Percentiles rank a stretch among this genome's conserved stretches.
phyloP scores from a whole-genome alignment of 2,113 vertebrate species.

The Micromys minutus region DNA sequence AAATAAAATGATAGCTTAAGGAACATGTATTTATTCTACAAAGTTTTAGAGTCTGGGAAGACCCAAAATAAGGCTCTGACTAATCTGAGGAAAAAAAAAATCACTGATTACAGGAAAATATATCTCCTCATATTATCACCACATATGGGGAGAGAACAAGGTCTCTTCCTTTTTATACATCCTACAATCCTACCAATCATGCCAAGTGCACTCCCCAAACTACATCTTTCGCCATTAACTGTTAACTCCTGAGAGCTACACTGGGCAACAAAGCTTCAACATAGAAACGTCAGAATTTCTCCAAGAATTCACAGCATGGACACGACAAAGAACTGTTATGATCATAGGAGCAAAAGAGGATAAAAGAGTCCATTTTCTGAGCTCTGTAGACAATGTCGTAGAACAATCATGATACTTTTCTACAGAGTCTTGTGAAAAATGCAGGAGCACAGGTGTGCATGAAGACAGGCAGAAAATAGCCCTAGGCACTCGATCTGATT shows the following conservation, averaged over 20 bases:
- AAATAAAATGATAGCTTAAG: not conserved
- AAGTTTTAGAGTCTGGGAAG: not conserved
- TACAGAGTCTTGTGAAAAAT: not conserved
- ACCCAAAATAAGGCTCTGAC: not conserved
- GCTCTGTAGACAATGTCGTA: not conserved
- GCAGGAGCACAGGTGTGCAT: accelerated
- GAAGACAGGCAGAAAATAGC: not conserved
- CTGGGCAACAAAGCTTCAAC: not conserved
- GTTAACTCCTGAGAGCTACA: not conserved
- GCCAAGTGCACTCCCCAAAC: not conserved
- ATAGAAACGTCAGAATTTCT: not conserved
- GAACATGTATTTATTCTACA: not conserved
- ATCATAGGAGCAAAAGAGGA: not conserved
- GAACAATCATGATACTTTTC: not conserved
- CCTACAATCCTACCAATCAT: not conserved
- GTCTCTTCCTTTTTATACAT: not conserved
- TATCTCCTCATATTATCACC: not conserved
- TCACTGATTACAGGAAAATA: not conserved
- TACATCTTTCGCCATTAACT: not conserved
- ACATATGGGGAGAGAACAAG: too few relatives aligned
- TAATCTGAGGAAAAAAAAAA: not conserved
- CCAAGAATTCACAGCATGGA: not conserved
- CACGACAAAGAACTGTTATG: conserved; percentile 2
- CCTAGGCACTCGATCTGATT: accelerated
- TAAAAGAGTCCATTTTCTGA: not conserved